These are phyloP conservation scores for Lordiphosa fenestrarum DNA, from an alignment of 2,888 invertebrate species.

Conservation along the genomic window DNA sequence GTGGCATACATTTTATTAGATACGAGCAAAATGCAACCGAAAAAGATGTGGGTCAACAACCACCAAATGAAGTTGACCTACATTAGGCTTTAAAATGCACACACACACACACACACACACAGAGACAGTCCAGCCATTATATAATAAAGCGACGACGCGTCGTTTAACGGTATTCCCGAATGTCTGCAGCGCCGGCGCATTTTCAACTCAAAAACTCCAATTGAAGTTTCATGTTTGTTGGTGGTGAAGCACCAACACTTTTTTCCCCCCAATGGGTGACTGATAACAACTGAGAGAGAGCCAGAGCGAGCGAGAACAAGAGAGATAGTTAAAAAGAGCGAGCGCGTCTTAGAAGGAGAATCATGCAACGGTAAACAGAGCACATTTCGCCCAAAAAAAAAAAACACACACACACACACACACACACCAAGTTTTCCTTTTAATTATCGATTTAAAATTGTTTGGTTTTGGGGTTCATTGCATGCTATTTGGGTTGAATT, in stretches of 20 bases:
- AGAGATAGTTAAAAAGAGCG: not conserved
- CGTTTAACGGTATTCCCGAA: conserved; percentile 59
- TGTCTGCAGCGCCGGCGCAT: conserved; percentile 62
- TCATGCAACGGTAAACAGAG: conserved; percentile 44
- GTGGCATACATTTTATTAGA: conserved; percentile 29
- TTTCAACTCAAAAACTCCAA: conserved; percentile 48
- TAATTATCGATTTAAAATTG: conserved; percentile 39
- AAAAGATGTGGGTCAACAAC: conserved; percentile 71
- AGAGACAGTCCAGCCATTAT: conserved; percentile 38
- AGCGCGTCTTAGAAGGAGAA: conserved; percentile 13
- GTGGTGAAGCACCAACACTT: conserved; percentile 11
- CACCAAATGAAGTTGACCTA: conserved; percentile 72
- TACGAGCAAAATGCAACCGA: conserved; percentile 34
- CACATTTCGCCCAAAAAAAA: conserved; percentile 17
- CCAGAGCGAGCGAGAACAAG: not conserved
- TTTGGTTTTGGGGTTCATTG: conserved; percentile 54
- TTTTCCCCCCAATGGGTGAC: conserved; percentile 17
- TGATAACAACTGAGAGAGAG: not conserved
- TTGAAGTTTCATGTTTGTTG: conserved; percentile 45
- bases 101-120: conserved; percentile 23
- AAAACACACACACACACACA: too few species aligned
- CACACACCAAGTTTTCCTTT: conserved; percentile 12
- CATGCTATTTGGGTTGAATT: conserved; percentile 51
- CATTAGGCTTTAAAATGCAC: conserved; percentile 65
- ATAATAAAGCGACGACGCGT: conserved; percentile 51